phyloP scores from a whole-genome alignment of 35 echinoderm and acorn worm species.

The Ophiothrix spiculata region DNA sequence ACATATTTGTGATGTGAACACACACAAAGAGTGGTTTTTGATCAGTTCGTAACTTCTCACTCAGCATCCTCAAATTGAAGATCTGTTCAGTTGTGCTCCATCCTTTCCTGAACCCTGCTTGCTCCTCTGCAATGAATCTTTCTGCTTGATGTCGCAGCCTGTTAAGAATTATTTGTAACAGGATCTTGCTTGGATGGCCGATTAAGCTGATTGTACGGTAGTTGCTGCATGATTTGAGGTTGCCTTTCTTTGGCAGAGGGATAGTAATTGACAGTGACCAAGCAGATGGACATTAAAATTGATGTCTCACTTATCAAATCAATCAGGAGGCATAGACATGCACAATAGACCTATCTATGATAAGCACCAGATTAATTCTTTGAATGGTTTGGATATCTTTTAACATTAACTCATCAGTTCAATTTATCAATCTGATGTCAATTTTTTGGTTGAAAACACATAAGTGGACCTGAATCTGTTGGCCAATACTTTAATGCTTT shows the following conservation, averaged over 20 bases:
- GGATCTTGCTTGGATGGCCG: not conserved
- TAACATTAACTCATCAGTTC: too few species aligned
- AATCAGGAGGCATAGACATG: too few species aligned
- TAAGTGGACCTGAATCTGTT: too few species aligned
- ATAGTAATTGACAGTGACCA: not conserved
- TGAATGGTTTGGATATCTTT: too few species aligned
- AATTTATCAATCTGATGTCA: too few species aligned
- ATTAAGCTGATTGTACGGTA: constrained; percentile 15
- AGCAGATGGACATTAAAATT: not conserved
- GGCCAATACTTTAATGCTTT: too few species aligned
- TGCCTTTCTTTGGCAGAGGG: not conserved
- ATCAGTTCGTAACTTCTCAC: not conserved
- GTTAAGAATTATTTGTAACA: not conserved
- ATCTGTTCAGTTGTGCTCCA: not conserved
- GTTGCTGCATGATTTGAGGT: not conserved
- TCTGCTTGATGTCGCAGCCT: not conserved
- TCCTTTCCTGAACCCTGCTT: not conserved
- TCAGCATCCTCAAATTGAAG: not conserved
- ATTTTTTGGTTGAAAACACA: too few species aligned
- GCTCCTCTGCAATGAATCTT: not conserved
- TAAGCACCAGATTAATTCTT: too few species aligned
- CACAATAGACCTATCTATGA: too few species aligned
- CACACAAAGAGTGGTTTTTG: too few species aligned
- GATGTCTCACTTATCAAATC: too few species aligned
- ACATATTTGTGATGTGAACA: too few species aligned